phyloP scores from a whole-genome alignment of 2,888 invertebrate species.

The Halocaridina rubra region DNA sequence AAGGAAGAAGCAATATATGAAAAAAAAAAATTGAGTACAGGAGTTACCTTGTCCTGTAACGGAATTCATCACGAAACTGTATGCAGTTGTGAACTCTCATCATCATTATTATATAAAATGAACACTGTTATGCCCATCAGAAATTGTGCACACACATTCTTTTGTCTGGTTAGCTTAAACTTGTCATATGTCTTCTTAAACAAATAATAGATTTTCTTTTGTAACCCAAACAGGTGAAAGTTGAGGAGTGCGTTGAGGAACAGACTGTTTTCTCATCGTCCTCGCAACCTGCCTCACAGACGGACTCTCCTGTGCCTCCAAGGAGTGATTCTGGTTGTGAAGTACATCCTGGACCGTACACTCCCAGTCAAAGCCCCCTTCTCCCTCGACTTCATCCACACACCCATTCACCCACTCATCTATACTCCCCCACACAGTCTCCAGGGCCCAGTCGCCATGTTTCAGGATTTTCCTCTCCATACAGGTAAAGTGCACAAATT shows the following conservation, averaged over 20 bases:
- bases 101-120: neutral
- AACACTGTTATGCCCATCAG: too few relatives aligned
- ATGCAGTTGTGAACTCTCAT: too few relatives aligned
- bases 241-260: slow-evolving; percentile 33
- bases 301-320: slow-evolving; percentile 61
- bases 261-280: slow-evolving; percentile 33
- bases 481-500: too few relatives aligned
- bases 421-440: slow-evolving; percentile 85
- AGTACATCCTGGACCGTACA: slow-evolving; percentile 61
- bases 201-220: too few relatives aligned
- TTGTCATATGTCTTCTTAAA: too few relatives aligned
- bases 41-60: too few relatives aligned
- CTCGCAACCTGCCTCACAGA: slow-evolving; percentile 52
- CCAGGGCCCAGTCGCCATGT: slow-evolving; percentile 86
- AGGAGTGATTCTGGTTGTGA: slow-evolving; percentile 64
- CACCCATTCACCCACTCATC: slow-evolving; percentile 57
- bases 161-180: too few relatives aligned
- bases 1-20: too few relatives aligned
- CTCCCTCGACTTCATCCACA: slow-evolving; percentile 61
- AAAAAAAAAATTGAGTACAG: too few relatives aligned
- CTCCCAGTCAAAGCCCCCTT: slow-evolving; percentile 62
- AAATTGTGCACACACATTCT: too few relatives aligned
- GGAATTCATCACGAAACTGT: too few relatives aligned
- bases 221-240: slow-evolving; percentile 20
- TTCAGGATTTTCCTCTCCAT: slow-evolving; percentile 65